A percentile compares a stretch with the other conserved stretches of the same genome.
phyloP scores from a whole-genome alignment of 2,888 invertebrate species.

The Leucania comma region DNA sequence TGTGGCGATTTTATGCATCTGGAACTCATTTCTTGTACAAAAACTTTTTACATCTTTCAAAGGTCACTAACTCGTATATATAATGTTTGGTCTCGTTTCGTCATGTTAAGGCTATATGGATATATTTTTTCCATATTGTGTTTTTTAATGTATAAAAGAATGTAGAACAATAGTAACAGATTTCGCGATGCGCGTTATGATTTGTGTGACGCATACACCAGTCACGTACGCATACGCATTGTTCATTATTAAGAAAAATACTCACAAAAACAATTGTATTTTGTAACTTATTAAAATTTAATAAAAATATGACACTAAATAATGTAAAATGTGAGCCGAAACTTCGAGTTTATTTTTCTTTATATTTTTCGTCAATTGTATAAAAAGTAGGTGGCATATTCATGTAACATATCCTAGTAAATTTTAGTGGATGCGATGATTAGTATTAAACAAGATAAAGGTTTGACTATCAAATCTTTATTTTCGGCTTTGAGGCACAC shows the following conservation, averaged over 20 bases:
- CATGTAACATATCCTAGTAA: conserved; percentile 48
- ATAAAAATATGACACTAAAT: conserved; percentile 35
- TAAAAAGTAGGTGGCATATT: conserved; percentile 54
- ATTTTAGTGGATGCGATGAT: conserved; percentile 53
- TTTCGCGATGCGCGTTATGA: conserved; percentile 21
- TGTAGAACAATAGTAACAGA: conserved; percentile 23
- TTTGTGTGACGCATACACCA: conserved; percentile 5
- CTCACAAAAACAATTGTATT: conserved; percentile 33
- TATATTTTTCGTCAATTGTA: not conserved
- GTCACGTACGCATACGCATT: conserved; percentile 21
- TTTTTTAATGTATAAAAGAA: not conserved
- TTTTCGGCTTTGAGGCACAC: conserved; percentile 46
- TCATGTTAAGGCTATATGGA: conserved; percentile 8
- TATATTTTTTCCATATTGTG: too few relatives aligned
- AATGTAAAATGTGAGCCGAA: conserved; percentile 40
- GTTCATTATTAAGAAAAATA: conserved; percentile 24
- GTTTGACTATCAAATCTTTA: conserved; percentile 54
- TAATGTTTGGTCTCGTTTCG: conserved; percentile 24
- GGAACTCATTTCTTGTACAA: not conserved
- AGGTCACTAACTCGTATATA: conserved; percentile 1
- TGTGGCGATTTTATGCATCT: not conserved
- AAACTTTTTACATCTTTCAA: not conserved
- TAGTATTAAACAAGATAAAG: conserved; percentile 47
- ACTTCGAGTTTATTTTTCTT: conserved; percentile 43
- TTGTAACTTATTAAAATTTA: conserved; percentile 27